These are phyloP conservation scores for Dasysyrphus tricinctus DNA, from an alignment of 2,888 invertebrate species.

Conservation along the genomic window DNA sequence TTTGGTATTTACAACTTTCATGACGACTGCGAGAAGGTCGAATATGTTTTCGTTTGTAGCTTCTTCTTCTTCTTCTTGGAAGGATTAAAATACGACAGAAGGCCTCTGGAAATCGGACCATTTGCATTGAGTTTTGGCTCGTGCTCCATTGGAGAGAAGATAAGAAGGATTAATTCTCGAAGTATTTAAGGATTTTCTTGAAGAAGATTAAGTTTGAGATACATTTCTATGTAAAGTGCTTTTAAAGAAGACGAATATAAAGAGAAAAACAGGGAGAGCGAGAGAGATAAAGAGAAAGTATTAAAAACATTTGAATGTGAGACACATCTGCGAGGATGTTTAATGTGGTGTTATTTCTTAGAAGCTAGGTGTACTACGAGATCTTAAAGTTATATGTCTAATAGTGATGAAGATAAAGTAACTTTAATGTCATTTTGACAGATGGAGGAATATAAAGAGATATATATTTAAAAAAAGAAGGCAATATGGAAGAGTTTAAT, in stretches of 20 bases:
- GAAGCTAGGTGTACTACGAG: background rate
- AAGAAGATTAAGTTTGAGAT: constrained; percentile 44
- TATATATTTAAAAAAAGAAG: background rate
- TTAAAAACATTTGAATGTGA: background rate
- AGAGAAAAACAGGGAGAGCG: background rate
- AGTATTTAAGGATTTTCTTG: constrained; percentile 58
- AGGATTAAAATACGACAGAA: constrained; percentile 7
- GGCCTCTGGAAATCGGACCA: constrained; percentile 44
- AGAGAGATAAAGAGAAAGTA: background rate
- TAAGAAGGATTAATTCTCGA: constrained; percentile 54
- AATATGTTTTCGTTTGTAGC: constrained; percentile 46
- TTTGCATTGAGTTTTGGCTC: constrained; percentile 47
- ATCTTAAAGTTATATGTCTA: constrained; percentile 1
- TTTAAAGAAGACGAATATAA: background rate
- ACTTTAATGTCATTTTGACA: constrained; percentile 12
- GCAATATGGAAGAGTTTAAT: constrained; percentile 7
- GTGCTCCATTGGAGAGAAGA: constrained; percentile 12
- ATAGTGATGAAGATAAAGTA: constrained; percentile 20
- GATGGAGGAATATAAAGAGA: constrained; percentile 1
- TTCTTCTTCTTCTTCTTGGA: constrained; percentile 18
- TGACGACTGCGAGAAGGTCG: background rate
- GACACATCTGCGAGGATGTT: constrained; percentile 11
- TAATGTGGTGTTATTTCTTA: constrained; percentile 11
- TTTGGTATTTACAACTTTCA: constrained; percentile 48
- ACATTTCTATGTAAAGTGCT: constrained; percentile 52